phyloP scores from a whole-genome alignment of 2,113 vertebrate genomes.

The Mionectes macconnelli region DNA sequence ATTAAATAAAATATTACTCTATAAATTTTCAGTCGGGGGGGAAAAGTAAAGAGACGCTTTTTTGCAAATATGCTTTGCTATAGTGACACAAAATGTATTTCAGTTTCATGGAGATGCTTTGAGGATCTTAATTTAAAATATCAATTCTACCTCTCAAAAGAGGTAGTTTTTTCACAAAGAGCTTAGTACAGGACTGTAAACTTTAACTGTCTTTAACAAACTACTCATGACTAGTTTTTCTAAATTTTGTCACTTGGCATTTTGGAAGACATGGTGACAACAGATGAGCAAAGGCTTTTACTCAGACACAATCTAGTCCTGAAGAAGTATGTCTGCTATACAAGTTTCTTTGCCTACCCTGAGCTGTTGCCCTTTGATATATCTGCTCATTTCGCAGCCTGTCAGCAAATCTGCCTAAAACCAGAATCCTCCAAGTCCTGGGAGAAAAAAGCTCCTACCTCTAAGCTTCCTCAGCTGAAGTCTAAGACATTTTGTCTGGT shows the following conservation, averaged over 20 bases:
- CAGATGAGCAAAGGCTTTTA: background rate
- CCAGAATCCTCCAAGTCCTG: background rate
- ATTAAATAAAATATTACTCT: background rate
- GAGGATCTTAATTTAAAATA: background rate
- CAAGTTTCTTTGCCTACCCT: background rate
- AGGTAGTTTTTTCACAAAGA: background rate
- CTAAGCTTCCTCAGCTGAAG: background rate
- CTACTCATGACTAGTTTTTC: background rate
- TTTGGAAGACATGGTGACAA: background rate
- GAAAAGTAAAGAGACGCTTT: background rate
- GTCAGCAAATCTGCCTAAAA: background rate
- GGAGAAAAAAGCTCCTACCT: background rate
- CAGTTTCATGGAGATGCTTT: background rate
- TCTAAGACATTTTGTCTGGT: background rate
- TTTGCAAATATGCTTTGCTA: background rate
- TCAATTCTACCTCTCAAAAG: background rate
- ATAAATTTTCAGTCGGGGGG: background rate
- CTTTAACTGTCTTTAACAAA: background rate
- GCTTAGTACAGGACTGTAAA: background rate
- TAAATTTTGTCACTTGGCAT: background rate
- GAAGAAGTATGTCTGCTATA: background rate
- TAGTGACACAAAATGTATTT: background rate
- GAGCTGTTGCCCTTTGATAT: background rate
- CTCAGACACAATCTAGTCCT: background rate
- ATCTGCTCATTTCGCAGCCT: background rate